A percentile compares a stretch with the other conserved stretches of the same genome.
Evolutionary conservation across 2,888 invertebrate species (phyloP).

Genomic region (Microplitis deprimator): DNA sequence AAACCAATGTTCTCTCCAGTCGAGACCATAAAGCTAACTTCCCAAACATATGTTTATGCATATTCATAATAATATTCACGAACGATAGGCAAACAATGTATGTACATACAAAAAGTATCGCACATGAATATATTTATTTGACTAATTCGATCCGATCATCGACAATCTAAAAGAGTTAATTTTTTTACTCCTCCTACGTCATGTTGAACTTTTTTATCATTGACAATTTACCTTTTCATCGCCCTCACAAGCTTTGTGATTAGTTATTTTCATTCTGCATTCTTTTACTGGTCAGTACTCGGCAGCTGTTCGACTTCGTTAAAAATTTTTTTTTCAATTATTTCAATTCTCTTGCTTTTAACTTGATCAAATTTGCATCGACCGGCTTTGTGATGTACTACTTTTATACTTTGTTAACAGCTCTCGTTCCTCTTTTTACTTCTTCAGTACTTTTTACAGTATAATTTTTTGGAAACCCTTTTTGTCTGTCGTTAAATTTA

Average conservation of each 20-base stretch:
- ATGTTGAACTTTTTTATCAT: background rate
- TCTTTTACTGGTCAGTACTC: background rate
- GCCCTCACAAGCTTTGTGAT: background rate
- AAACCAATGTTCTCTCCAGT: slow-evolving; percentile 26
- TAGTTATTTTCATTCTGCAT: slow-evolving; percentile 24
- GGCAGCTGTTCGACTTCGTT: background rate
- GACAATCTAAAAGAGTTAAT: background rate
- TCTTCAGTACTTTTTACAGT: background rate
- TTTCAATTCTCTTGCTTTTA: slow-evolving; percentile 3
- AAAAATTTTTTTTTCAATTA: slow-evolving; percentile 19
- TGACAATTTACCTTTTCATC: background rate
- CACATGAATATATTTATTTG: slow-evolving; percentile 22
- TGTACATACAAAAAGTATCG: slow-evolving; percentile 53
- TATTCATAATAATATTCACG: slow-evolving; percentile 57
- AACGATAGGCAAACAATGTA: slow-evolving; percentile 60
- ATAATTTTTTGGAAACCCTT: slow-evolving; percentile 8
- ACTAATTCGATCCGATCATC: slow-evolving; percentile 12
- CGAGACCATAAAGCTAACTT: slow-evolving; percentile 34
- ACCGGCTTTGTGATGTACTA: background rate
- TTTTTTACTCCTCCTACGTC: background rate
- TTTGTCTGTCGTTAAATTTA: slow-evolving; percentile 14
- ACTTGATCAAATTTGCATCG: slow-evolving; percentile 38
- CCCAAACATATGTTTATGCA: slow-evolving; percentile 53
- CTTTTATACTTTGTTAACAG: slow-evolving; percentile 1
- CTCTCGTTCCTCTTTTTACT: background rate